phyloP scores from a whole-genome alignment of 2,888 invertebrate species.

The Dermolepida albohirtum region DNA sequence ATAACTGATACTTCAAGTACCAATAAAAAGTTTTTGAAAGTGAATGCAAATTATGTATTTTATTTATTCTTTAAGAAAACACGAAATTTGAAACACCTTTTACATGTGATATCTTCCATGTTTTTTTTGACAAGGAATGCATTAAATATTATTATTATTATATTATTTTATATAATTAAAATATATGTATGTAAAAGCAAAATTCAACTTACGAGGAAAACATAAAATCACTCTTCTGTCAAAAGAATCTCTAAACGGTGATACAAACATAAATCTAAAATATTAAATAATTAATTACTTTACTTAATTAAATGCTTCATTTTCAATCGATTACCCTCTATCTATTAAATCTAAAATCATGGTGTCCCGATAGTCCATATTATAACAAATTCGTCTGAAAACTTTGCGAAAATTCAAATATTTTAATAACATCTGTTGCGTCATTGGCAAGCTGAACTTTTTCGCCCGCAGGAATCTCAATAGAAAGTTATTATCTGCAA shows the following conservation, averaged over 20 bases:
- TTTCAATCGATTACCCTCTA: constrained; percentile 68
- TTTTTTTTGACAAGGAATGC: too few species aligned
- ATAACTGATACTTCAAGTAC: too few species aligned
- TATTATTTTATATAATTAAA: too few species aligned
- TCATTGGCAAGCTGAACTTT: constrained; percentile 83
- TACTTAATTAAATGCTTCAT: constrained; percentile 2
- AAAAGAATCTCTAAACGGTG: constrained; percentile 77
- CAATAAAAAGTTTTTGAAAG: too few species aligned
- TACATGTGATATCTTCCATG: too few species aligned
- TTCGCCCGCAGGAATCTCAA: constrained; percentile 81
- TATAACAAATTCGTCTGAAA: constrained; percentile 73
- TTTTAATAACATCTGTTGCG: constrained; percentile 81
- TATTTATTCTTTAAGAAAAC: too few species aligned
- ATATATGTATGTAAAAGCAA: neutral
- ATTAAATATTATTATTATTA: too few species aligned
- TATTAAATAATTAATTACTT: constrained; percentile 4
- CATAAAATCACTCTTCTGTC: constrained; percentile 80
- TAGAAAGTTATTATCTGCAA: constrained; percentile 78
- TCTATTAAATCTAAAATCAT: constrained; percentile 74
- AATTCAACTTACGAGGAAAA: constrained; percentile 49
- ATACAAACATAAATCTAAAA: constrained; percentile 77
- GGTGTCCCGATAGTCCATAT: constrained; percentile 74
- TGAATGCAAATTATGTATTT: too few species aligned
- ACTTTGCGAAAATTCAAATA: constrained; percentile 80
- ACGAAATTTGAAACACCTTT: too few species aligned